Evolutionary conservation across 2,113 vertebrate genomes (phyloP), one percentile per base, ranked within the genome.

Genomic region (Hipposideros armiger): DNA sequence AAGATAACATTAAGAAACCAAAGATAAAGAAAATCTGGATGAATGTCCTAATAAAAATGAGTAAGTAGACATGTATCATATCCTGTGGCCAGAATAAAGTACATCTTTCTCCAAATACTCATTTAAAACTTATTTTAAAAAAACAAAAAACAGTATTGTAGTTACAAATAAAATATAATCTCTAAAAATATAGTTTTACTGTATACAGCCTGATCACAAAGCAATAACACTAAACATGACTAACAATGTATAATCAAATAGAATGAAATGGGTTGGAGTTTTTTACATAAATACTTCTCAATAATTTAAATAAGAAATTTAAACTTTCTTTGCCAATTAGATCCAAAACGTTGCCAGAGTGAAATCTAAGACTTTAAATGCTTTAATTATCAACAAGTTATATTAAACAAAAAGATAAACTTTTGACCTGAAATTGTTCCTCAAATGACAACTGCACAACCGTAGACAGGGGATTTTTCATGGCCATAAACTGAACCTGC

Each of bases 321-420:
- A 77, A 84, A 87, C 42, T 78, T 67, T 64, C 52, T n/a, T 94
- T 89, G 81, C 58, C 82, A 69, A n/a, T 58, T 42, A 87, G 15
- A 70, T 77, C 11, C 58, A 95, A 81, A 90, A 64, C 82, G n/a
- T 85, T 89, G 52, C 24, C 67, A 66, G 40, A 92, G 24, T 66
- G 32, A 76, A 85, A 82, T 77, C 11, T 13, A 89, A 50, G 17
- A 54, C 36, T 64, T 96, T 42, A 94, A 81, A 62, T 88, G 73
- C 30, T 90, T 91, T 72, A 28, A 85, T 86, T 94, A 80, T 47
- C 72, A 86, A 67, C 32, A 87, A 60, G 24, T 15, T 69, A 67
- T 56, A 69, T 86, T 94, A 66, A 60, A 4, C n/a, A 94, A 82
- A 91, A 86, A 85, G 16, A 70, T 56, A 64, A 36, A 83, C 42